Evolutionary conservation across 2,797 vertebrate genomes (phyloP).

Genomic region (Eleutherodactylus coqui): DNA sequence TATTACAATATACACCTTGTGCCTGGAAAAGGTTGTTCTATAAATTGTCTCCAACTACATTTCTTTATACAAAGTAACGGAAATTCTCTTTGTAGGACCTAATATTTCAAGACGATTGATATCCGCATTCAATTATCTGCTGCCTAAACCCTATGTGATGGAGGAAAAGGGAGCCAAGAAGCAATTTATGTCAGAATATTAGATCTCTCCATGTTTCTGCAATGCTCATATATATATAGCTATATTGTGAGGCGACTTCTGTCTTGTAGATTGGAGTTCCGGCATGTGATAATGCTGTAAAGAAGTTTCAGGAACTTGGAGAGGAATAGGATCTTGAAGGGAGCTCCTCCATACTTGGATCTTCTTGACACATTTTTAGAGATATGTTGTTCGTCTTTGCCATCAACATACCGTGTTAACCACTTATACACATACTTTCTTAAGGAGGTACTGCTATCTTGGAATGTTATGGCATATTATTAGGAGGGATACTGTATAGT

Average conservation of each 20-base stretch:
- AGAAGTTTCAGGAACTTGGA: neutral
- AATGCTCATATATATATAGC: neutral
- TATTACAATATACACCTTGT: slow-evolving; percentile 48
- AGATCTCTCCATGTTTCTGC: neutral
- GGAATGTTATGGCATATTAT: too few species aligned
- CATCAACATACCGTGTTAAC: too few species aligned
- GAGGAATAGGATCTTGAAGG: too few species aligned
- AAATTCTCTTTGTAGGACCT: slow-evolving; percentile 34
- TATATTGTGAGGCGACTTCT: neutral
- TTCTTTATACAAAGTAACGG: slow-evolving; percentile 45
- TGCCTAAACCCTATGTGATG: neutral
- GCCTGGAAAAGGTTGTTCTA: slow-evolving; percentile 16
- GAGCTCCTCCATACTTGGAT: too few species aligned
- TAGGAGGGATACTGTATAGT: too few species aligned
- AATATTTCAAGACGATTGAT: slow-evolving; percentile 46
- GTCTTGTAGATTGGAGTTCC: neutral
- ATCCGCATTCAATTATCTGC: neutral
- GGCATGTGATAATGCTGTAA: neutral
- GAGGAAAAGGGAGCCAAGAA: slow-evolving; percentile 15
- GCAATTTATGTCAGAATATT: neutral
- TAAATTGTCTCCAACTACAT: slow-evolving; percentile 41
- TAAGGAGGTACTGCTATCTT: too few species aligned
- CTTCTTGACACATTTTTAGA: too few species aligned
- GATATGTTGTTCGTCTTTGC: too few species aligned
- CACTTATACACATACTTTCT: too few species aligned